These are phyloP conservation scores for Ruditapes philippinarum DNA, from an alignment of 1,140 invertebrate genomes.

Conservation along the genomic window DNA sequence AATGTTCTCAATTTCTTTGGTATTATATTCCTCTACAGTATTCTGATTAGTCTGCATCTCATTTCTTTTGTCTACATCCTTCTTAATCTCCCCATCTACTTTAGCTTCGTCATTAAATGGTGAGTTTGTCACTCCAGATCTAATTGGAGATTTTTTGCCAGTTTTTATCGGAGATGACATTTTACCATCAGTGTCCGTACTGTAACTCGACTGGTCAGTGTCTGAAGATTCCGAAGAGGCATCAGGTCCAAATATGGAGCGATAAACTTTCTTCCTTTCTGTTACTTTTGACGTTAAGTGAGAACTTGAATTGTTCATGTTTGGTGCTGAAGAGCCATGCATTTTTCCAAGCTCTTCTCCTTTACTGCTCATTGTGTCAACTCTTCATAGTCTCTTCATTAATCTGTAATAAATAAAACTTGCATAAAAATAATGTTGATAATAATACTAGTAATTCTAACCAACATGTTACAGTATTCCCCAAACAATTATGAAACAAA, in stretches of 20 bases:
- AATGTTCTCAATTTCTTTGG: background rate
- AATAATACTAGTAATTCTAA: no score
- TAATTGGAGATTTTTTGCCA: background rate
- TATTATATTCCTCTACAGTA: no score
- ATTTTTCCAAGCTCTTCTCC: no score
- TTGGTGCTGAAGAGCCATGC: no score
- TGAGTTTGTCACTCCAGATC: background rate
- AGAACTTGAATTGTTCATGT: no score
- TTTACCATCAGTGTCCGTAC: background rate
- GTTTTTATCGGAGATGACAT: no score
- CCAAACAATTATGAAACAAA: no score
- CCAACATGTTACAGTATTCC: no score
- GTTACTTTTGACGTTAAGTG: background rate
- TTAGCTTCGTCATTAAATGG: background rate
- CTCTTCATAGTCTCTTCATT: no score
- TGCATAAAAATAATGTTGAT: no score
- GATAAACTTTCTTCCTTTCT: constrained; percentile 39
- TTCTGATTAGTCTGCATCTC: background rate
- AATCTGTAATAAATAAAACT: no score
- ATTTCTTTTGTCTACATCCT: background rate
- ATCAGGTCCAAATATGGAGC: constrained; percentile 23
- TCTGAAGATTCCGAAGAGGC: background rate
- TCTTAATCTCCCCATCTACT: background rate
- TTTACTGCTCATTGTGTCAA: no score
- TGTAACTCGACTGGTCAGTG: background rate